Percentiles rank a stretch among this genome's conserved stretches.
These are phyloP conservation scores for Hylaeus volcanicus DNA, from an alignment of 1,140 invertebrate genomes.

Conservation along the genomic window DNA sequence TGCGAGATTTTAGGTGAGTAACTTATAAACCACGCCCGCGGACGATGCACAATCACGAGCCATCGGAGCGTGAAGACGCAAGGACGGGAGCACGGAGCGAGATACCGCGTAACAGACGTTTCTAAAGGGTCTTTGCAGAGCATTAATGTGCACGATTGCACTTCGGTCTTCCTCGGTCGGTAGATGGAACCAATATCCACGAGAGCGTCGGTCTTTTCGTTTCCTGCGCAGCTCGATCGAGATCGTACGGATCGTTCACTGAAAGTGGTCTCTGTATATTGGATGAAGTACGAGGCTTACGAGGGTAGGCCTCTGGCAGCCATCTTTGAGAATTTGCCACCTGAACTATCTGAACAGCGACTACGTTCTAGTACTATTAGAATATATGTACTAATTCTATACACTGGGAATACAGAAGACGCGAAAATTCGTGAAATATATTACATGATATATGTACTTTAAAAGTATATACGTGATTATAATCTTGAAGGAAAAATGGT, in stretches of 20 bases:
- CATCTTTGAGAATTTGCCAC: too few species aligned
- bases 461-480: too few species aligned
- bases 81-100: slow-evolving; percentile 14
- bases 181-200: slow-evolving; percentile 7
- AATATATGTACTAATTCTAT: too few species aligned
- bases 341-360: too few species aligned
- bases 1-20: slow-evolving; percentile 24
- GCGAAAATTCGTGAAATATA: too few species aligned
- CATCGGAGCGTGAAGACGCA: background rate
- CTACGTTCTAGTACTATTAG: too few species aligned
- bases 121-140: slow-evolving; percentile 12
- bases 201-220: slow-evolving; percentile 16
- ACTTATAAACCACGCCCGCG: background rate
- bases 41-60: background rate
- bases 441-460: too few species aligned
- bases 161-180: slow-evolving; percentile 42
- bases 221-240: slow-evolving; percentile 13
- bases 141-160: slow-evolving; percentile 21
- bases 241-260: background rate
- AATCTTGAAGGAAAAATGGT: too few species aligned
- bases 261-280: too few species aligned
- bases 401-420: too few species aligned
- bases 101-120: slow-evolving; percentile 22
- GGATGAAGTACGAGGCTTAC: too few species aligned
- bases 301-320: too few species aligned